These are phyloP conservation scores for Ammodytes dubius DNA, from an alignment of 2,113 vertebrate species.

Conservation along the genomic window DNA sequence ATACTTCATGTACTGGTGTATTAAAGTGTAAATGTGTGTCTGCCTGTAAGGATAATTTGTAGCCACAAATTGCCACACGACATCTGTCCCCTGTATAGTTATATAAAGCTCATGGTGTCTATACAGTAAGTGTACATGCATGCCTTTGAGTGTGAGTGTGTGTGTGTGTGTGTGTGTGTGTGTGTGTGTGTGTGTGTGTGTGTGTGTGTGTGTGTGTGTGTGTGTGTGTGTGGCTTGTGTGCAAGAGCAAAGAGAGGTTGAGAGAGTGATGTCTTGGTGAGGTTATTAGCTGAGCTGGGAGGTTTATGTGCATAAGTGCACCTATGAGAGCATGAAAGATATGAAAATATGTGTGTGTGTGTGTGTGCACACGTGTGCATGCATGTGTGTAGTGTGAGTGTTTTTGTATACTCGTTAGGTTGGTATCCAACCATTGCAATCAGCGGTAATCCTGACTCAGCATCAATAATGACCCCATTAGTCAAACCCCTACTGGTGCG, in stretches of 20 bases:
- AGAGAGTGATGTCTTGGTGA: conserved; percentile 60
- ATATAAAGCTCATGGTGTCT: conserved; percentile 4
- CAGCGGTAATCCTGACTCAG: conserved; percentile 83
- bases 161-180: conserved; percentile 9
- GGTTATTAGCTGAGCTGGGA: conserved; percentile 74
- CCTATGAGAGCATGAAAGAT: conserved; percentile 63
- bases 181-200: conserved; percentile 6
- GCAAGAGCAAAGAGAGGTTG: conserved; percentile 34
- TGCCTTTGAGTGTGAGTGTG: too few species aligned
- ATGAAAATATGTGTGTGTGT: conserved; percentile 59
- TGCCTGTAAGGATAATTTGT: neutral
- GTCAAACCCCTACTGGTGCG: conserved; percentile 76
- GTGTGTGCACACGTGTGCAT: neutral
- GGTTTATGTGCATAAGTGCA: conserved; percentile 75
- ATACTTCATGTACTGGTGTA: neutral
- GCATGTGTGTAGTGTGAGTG: conserved; percentile 18
- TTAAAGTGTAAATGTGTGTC: neutral
- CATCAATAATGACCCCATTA: conserved; percentile 85
- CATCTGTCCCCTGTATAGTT: conserved; percentile 36
- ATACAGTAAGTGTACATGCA: neutral
- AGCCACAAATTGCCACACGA: conserved; percentile 7
- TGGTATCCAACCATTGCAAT: conserved; percentile 77
- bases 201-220: conserved; percentile 27
- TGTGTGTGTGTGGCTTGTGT: conserved; percentile 7
- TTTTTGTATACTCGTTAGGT: conserved; percentile 71